phyloP scores from a whole-genome alignment of 2,888 invertebrate genomes.

The Leptogaster cylindrica region DNA sequence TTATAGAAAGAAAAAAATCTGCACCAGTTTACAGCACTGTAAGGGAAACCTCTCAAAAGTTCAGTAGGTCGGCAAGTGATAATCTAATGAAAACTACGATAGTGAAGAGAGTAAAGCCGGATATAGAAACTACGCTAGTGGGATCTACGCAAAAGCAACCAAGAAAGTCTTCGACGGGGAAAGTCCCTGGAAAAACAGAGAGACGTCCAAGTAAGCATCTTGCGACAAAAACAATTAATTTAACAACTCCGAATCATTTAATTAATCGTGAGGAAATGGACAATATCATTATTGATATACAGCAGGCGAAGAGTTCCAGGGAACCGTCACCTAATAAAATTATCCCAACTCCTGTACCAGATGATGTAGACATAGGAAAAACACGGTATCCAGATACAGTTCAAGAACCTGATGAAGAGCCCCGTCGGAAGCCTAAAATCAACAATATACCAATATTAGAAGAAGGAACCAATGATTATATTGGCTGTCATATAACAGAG shows the following conservation, averaged over 20 bases:
- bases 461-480: slow-evolving; percentile 63
- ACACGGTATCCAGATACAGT: slow-evolving; percentile 78
- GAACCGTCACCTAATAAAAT: slow-evolving; percentile 77
- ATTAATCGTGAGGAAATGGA: slow-evolving; percentile 65
- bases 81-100: slow-evolving; percentile 63
- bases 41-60: slow-evolving; percentile 59
- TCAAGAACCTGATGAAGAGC: slow-evolving; percentile 75
- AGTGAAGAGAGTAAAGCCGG: slow-evolving; percentile 50
- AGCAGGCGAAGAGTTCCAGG: slow-evolving; percentile 75
- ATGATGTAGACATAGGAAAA: slow-evolving; percentile 66
- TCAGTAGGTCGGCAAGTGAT: slow-evolving; percentile 67
- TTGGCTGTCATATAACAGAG: slow-evolving; percentile 65
- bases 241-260: slow-evolving; percentile 62
- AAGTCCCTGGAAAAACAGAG: slow-evolving; percentile 49
- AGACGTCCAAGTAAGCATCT: slow-evolving; percentile 61
- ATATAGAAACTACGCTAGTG: slow-evolving; percentile 51
- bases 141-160: slow-evolving; percentile 43
- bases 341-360: slow-evolving; percentile 70
- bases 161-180: slow-evolving; percentile 42
- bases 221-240: slow-evolving; percentile 65
- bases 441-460: slow-evolving; percentile 66
- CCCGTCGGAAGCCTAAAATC: slow-evolving; percentile 59
- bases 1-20: slow-evolving; percentile 61
- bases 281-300: slow-evolving; percentile 72
- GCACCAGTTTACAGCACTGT: slow-evolving; percentile 62